A percentile compares a stretch with the other conserved stretches of the same genome.
These are phyloP conservation scores for Eupithecia exiguata DNA, from an alignment of 2,888 invertebrate genomes.

Conservation along the genomic window DNA sequence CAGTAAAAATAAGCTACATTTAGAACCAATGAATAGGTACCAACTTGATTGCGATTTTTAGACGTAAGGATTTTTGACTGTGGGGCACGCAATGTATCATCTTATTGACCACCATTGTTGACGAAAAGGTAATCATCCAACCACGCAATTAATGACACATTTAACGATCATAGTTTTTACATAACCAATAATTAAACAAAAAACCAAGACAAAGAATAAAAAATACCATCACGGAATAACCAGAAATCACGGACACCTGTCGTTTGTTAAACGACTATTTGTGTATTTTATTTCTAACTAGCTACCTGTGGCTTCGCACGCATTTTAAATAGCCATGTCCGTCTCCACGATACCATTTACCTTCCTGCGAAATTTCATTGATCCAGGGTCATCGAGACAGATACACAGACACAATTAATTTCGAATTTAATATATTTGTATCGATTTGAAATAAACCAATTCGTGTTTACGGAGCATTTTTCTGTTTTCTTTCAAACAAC, in stretches of 20 bases:
- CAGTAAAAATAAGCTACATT: neutral
- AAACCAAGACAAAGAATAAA: too few species aligned
- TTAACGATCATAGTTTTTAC: neutral
- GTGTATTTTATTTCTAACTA: neutral
- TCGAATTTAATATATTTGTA: too few species aligned
- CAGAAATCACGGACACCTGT: neutral
- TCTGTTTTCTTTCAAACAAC: too few species aligned
- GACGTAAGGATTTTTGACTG: neutral
- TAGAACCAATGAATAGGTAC: neutral
- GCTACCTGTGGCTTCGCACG: too few species aligned
- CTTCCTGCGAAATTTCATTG: too few species aligned
- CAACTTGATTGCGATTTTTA: neutral
- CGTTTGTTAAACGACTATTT: neutral
- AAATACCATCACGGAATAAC: too few species aligned
- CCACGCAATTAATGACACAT: too few species aligned
- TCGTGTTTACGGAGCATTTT: neutral
- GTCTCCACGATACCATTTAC: too few species aligned
- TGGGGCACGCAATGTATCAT: neutral
- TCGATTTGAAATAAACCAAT: neutral
- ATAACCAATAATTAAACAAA: too few species aligned
- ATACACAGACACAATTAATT: too few species aligned
- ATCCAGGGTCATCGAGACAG: too few species aligned
- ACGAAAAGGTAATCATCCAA: neutral
- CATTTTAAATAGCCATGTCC: too few species aligned
- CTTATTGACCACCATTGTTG: neutral